phyloP scores from a whole-genome alignment of 2,113 vertebrate species.

The Cyanoderma ruficeps region DNA sequence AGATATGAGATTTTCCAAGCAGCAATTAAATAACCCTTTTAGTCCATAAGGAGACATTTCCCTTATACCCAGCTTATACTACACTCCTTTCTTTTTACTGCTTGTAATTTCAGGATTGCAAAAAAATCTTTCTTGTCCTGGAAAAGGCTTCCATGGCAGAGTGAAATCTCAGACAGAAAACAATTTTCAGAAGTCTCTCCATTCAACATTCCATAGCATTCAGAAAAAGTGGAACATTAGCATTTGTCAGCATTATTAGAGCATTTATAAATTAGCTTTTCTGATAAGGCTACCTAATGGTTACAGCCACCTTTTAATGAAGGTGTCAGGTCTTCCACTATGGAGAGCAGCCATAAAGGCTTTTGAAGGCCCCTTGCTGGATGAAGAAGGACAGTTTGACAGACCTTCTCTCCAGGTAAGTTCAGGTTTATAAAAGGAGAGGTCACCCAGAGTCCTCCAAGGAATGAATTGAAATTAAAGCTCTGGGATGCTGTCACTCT shows the following conservation, averaged over 20 bases:
- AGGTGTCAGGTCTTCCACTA: background rate
- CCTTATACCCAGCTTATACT: background rate
- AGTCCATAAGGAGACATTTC: background rate
- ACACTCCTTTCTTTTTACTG: background rate
- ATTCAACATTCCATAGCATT: background rate
- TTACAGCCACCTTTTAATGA: background rate
- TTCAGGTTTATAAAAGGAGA: background rate
- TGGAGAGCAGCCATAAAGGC: background rate
- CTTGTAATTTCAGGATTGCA: background rate
- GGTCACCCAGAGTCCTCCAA: background rate
- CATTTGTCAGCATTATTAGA: background rate
- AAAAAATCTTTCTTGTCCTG: background rate
- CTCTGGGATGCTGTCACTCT: background rate
- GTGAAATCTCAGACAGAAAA: background rate
- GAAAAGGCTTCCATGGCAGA: background rate
- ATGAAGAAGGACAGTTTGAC: conserved; percentile 10
- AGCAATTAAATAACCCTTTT: background rate
- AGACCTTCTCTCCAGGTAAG: background rate
- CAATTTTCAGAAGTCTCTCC: background rate
- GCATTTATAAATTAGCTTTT: background rate
- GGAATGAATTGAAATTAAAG: background rate
- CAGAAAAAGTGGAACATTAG: background rate
- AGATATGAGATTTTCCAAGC: background rate
- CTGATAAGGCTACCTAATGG: background rate
- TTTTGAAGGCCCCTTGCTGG: background rate